Evolutionary conservation across 2,888 invertebrate species (phyloP).

Genomic region (Sesia bembeciformis): DNA sequence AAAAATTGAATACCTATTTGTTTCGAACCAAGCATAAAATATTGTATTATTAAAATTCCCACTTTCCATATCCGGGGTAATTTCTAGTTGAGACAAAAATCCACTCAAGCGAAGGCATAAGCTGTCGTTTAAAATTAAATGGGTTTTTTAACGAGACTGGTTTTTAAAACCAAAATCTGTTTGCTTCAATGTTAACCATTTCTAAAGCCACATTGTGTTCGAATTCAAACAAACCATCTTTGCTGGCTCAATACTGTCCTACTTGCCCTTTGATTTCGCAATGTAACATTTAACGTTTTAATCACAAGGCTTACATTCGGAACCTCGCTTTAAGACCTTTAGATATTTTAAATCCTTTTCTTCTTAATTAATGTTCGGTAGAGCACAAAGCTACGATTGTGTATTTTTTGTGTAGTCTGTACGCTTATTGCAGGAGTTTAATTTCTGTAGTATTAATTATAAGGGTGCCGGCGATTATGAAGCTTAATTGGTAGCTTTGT

Average conservation of each 20-base stretch:
- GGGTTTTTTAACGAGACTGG: not conserved
- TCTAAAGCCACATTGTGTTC: slow-evolving; percentile 36
- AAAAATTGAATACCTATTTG: too few relatives aligned
- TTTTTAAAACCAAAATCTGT: not conserved
- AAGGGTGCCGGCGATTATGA: slow-evolving; percentile 53
- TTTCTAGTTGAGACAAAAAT: too few relatives aligned
- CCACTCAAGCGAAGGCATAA: too few relatives aligned
- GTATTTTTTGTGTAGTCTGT: slow-evolving; percentile 40
- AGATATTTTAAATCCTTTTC: slow-evolving; percentile 33
- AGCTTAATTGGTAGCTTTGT: slow-evolving; percentile 58
- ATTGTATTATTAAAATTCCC: too few relatives aligned
- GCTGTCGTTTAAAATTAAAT: too few relatives aligned
- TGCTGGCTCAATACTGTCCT: slow-evolving; percentile 20
- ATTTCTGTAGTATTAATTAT: slow-evolving; percentile 63
- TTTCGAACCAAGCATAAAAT: too few relatives aligned
- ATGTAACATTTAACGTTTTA: slow-evolving; percentile 18
- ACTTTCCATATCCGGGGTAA: too few relatives aligned
- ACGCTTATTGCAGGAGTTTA: slow-evolving; percentile 38
- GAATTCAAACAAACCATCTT: slow-evolving; percentile 29
- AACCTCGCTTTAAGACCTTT: slow-evolving; percentile 25
- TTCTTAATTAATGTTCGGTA: slow-evolving; percentile 65
- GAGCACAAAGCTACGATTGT: slow-evolving; percentile 59
- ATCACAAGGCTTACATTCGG: slow-evolving; percentile 23
- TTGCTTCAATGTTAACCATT: slow-evolving; percentile 7
- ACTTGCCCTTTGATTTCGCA: slow-evolving; percentile 4